These are phyloP conservation scores for Drosophila insularis DNA, from an alignment of 1,140 invertebrate genomes.

Conservation along the genomic window DNA sequence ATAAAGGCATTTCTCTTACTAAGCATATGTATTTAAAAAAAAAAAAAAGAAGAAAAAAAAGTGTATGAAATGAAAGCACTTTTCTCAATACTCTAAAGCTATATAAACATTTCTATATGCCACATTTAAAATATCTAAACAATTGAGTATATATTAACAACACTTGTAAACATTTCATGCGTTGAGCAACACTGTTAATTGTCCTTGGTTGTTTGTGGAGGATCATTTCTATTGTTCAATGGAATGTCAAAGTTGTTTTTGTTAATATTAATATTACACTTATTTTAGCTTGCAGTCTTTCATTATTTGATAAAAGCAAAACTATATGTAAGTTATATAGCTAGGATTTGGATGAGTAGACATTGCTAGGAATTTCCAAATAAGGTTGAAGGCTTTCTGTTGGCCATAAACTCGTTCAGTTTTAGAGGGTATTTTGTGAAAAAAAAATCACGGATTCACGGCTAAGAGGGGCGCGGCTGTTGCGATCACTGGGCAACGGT, in stretches of 20 bases:
- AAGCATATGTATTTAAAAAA: conserved; percentile 9
- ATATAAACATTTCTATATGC: neutral
- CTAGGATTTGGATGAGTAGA: too few species aligned
- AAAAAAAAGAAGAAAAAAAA: conserved; percentile 22
- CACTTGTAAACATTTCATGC: neutral
- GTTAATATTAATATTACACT: too few species aligned
- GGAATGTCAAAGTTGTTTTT: too few species aligned
- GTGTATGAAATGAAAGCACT: neutral
- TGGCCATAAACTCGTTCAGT: neutral
- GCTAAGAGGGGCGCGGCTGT: conserved; percentile 50
- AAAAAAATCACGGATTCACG: neutral
- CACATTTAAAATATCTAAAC: too few species aligned
- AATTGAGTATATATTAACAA: neutral
- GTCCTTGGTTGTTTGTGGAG: too few species aligned
- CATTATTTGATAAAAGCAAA: too few species aligned
- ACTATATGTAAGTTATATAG: too few species aligned
- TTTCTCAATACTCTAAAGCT: neutral
- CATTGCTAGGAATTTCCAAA: too few species aligned
- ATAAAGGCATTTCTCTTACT: neutral
- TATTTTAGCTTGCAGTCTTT: too few species aligned
- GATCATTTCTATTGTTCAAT: too few species aligned
- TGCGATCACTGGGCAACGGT: conserved; percentile 35
- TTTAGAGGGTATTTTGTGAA: conserved; percentile 1
- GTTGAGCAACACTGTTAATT: too few species aligned
- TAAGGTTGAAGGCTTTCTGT: neutral